Base-by-base conservation (phyloP, 2,797 vertebrate genomes). In the Enteromius radiatus region DNA sequence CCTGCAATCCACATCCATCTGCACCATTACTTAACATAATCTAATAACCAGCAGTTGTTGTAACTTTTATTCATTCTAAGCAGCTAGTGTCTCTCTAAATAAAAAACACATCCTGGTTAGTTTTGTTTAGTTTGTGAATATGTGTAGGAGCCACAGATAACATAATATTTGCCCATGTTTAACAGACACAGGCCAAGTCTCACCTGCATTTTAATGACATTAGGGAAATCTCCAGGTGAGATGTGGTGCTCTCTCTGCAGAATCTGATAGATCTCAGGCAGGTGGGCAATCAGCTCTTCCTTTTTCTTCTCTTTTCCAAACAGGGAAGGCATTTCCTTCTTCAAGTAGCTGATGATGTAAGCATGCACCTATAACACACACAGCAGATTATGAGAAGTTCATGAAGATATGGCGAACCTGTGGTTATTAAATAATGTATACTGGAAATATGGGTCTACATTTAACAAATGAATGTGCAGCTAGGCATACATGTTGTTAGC, bases 271-370 rank as follows among this genome's bases (percentile, higher is more conserved):
- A 99, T 99, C 90, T 99, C 97, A 0, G 97, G 97, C 67, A 99
- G 92, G 65, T 92, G 93, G 85, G 85, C 87, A 87, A 99, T 97
- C 36, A 99, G 92, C 88, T 99, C 98, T 73, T 96, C 96, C 89
- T 99, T 99, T 91, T 99, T 99, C 89, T 96, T 96, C 86, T 99
- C 98, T 73, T 97, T 97, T 1, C 98, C 98, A 84, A 99, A 99
- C 17, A 99, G 91, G 64, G 96, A 94, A 0, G 98, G 98, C 98
- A 99, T 99, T 91, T 99, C 97, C 90, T 96, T 99, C 92, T 98
- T 99, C 91, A 99, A 93, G 89, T 97, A 90, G 91, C 97, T 98
- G 93, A 99, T 97, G 91, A 99, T 98, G 88, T 98, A 99, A 65
- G 98, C 98, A 49, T 99, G 98, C 41, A 99, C 98, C 98, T 99